Conservation (phyloP, 2,113 vertebrate genomes). For the Leucopsar rothschildi region DNA sequence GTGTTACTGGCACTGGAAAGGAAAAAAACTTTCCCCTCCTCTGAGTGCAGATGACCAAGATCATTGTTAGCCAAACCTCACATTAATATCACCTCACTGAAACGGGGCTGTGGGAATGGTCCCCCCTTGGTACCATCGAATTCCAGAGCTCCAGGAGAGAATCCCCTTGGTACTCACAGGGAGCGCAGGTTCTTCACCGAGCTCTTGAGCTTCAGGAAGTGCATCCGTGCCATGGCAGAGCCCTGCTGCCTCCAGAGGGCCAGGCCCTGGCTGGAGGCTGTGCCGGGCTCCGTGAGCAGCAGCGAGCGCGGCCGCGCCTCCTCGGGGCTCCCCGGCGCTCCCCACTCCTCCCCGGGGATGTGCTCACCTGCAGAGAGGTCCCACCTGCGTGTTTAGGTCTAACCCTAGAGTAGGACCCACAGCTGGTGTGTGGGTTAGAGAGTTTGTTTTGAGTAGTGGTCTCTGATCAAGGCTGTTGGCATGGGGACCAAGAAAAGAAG, state of each 20-base stretch:
- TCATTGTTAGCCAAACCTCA: neutral
- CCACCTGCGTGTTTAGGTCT: too few species aligned
- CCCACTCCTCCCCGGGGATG: slow-evolving; percentile 62
- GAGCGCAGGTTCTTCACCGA: slow-evolving; percentile 72
- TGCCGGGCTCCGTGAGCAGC: slow-evolving; percentile 59
- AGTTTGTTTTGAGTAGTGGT: too few species aligned
- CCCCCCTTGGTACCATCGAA: fast-evolving
- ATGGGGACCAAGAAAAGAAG: too few species aligned
- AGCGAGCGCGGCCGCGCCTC: slow-evolving; percentile 65
- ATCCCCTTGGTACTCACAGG: slow-evolving; percentile 40
- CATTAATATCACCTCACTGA: neutral
- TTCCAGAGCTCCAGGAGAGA: neutral
- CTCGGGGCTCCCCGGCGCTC: slow-evolving; percentile 24
- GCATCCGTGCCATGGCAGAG: slow-evolving; percentile 78
- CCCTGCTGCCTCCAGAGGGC: slow-evolving; percentile 90
- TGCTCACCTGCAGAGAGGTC: too few species aligned
- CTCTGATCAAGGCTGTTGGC: too few species aligned
- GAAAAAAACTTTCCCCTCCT: neutral
- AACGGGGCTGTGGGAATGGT: neutral
- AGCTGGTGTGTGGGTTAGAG: too few species aligned
- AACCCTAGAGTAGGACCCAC: too few species aligned
- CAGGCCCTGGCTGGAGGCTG: neutral
- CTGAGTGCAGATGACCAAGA: neutral
- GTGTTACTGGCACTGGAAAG: neutral
- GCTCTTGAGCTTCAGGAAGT: slow-evolving; percentile 80